Percentiles rank a stretch among this genome's conserved stretches.
Conservation (phyloP, 1,140 invertebrate genomes). For the Coelopa frigida region DNA sequence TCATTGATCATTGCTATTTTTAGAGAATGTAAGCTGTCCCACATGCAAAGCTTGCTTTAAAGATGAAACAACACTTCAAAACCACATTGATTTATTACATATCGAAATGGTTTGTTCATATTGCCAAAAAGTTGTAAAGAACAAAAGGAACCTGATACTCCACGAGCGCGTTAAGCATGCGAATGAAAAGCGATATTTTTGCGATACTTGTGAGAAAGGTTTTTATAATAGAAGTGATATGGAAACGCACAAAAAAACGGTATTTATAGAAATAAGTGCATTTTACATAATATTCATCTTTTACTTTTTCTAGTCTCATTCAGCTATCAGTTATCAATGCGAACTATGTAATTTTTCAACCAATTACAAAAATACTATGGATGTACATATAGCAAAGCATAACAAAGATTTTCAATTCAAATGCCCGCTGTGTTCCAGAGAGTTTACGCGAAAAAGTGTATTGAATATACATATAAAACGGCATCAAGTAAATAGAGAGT, state of each 20-base stretch:
- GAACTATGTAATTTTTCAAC: slow-evolving; percentile 31
- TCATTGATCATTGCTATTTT: too few relatives aligned
- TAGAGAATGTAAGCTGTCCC: slow-evolving; percentile 29
- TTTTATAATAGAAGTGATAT: slow-evolving; percentile 38
- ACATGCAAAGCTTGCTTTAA: slow-evolving; percentile 29
- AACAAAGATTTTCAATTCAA: slow-evolving; percentile 23
- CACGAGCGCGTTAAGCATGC: slow-evolving; percentile 34
- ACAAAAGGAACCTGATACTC: slow-evolving; percentile 27
- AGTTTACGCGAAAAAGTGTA: slow-evolving; percentile 29
- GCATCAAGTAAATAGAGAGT: slow-evolving; percentile 10
- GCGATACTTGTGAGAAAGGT: slow-evolving; percentile 32
- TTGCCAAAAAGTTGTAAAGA: slow-evolving; percentile 34
- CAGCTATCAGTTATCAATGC: slow-evolving; percentile 21
- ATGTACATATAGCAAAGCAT: slow-evolving; percentile 30
- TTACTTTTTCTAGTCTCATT: slow-evolving; percentile 16
- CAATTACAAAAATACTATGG: slow-evolving; percentile 28
- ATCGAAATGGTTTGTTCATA: slow-evolving; percentile 23
- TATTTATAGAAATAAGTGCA: neutral
- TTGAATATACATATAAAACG: slow-evolving; percentile 29
- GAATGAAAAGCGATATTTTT: slow-evolving; percentile 31
- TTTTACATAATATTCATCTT: neutral
- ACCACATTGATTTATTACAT: slow-evolving; percentile 32
- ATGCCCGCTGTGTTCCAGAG: slow-evolving; percentile 25
- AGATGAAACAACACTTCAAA: slow-evolving; percentile 20
- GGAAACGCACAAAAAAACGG: slow-evolving; percentile 23